Evolutionary conservation across 2,888 invertebrate genomes (phyloP).

Genomic region (Oxycera nigricornis): DNA sequence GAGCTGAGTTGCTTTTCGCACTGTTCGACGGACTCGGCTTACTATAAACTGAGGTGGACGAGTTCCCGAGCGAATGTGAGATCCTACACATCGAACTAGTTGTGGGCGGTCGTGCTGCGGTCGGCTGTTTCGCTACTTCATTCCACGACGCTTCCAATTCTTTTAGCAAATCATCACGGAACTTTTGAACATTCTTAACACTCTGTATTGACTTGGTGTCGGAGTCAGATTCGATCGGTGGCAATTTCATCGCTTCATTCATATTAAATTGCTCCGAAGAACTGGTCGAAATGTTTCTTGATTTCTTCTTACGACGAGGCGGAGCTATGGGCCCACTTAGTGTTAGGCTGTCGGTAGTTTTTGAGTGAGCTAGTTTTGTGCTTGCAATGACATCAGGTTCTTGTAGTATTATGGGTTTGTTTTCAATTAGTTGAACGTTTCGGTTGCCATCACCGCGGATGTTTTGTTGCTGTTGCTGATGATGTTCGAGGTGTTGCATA

Average conservation of each 20-base stretch:
- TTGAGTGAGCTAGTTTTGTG: constrained; percentile 72
- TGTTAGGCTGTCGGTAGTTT: constrained; percentile 61
- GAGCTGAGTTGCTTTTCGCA: constrained; percentile 62
- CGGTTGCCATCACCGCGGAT: background rate
- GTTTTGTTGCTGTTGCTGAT: constrained; percentile 28
- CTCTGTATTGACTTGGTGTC: constrained; percentile 46
- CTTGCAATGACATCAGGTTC: constrained; percentile 95
- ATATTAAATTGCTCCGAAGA: constrained; percentile 60
- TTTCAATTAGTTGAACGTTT: constrained; percentile 16
- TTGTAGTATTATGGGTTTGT: constrained; percentile 56
- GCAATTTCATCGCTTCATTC: constrained; percentile 57
- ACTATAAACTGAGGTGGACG: constrained; percentile 61
- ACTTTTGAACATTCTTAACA: constrained; percentile 51
- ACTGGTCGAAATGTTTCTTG: constrained; percentile 59
- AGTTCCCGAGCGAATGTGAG: constrained; percentile 61
- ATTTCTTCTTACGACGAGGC: constrained; percentile 78
- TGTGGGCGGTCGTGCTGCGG: constrained; percentile 49
- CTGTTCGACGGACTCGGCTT: constrained; percentile 63
- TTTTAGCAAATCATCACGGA: constrained; percentile 59
- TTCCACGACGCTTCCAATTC: constrained; percentile 83
- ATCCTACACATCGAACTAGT: constrained; percentile 56
- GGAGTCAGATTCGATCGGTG: constrained; percentile 55
- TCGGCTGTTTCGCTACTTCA: constrained; percentile 59
- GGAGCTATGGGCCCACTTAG: constrained; percentile 73
- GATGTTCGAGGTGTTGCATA: constrained; percentile 16